Conservation (phyloP, 2,113 vertebrate species). For the Saguinus imperator region DNA sequence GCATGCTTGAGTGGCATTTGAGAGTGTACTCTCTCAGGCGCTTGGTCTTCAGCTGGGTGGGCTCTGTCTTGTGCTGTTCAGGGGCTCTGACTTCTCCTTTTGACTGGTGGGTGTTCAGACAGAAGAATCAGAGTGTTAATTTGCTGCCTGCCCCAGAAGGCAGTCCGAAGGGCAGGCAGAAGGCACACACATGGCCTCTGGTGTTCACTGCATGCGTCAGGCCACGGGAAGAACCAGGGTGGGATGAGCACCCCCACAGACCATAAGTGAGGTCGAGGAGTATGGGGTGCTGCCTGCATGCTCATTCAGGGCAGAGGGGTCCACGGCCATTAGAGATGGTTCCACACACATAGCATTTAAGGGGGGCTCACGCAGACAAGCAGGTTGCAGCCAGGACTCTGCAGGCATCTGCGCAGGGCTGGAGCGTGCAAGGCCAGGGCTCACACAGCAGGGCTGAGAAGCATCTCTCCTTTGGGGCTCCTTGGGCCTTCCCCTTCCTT, state of each 20-base stretch:
- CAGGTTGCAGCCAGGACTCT: slow-evolving; percentile 49
- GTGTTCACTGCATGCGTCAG: slow-evolving; percentile 76
- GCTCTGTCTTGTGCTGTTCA: slow-evolving; percentile 82
- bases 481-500: not conserved
- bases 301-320: slow-evolving; percentile 40
- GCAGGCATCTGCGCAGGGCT: not conserved
- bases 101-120: slow-evolving; percentile 85
- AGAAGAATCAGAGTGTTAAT: slow-evolving; percentile 87
- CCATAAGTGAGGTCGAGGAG: not conserved
- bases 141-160: slow-evolving; percentile 20
- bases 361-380: slow-evolving; percentile 29
- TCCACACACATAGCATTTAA: slow-evolving; percentile 10
- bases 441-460: not conserved
- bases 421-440: not conserved
- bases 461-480: not conserved
- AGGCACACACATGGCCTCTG: slow-evolving; percentile 51
- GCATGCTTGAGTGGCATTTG: slow-evolving; percentile 91
- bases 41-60: slow-evolving; percentile 89
- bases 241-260: not conserved
- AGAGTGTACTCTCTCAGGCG: slow-evolving; percentile 92
- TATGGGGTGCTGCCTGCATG: not conserved
- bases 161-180: slow-evolving; percentile 55
- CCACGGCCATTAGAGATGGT: slow-evolving; percentile 15
- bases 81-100: slow-evolving; percentile 82
- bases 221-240: not conserved